A percentile compares a stretch with the other conserved stretches of the same genome.
These are phyloP conservation scores for Nomada ferruginata DNA, from an alignment of 2,888 invertebrate genomes.

Conservation along the genomic window DNA sequence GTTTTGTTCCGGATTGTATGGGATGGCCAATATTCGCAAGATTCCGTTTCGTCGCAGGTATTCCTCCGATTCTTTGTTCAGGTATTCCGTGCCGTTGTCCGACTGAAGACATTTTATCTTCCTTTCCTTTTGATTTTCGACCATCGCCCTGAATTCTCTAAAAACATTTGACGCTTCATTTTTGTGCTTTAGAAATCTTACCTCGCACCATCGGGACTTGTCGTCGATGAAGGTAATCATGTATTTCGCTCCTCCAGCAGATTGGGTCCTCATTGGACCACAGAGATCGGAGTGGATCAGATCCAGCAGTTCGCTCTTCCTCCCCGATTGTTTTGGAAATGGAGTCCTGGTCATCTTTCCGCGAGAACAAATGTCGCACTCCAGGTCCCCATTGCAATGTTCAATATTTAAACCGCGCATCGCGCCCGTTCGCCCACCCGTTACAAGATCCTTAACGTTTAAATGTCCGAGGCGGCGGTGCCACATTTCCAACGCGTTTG, in stretches of 20 bases:
- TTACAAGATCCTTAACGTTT: background rate
- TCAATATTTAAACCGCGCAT: background rate
- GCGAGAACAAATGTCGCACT: slow-evolving; percentile 2
- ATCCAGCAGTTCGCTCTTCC: background rate
- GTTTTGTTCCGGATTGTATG: slow-evolving; percentile 21
- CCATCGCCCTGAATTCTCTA: slow-evolving; percentile 5
- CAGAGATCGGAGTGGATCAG: background rate
- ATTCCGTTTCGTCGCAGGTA: slow-evolving; percentile 3
- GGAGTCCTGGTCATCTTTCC: slow-evolving; percentile 5
- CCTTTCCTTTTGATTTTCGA: slow-evolving; percentile 3
- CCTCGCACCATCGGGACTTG: background rate
- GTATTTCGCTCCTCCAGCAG: background rate
- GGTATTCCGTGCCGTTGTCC: slow-evolving; percentile 6
- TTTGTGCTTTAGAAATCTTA: background rate
- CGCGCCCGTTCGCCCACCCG: background rate
- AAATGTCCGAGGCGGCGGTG: background rate
- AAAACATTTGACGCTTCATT: background rate
- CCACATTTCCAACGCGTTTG: no score
- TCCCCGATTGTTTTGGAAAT: background rate
- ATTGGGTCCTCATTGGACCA: background rate
- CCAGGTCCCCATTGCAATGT: background rate
- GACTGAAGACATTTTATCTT: slow-evolving; percentile 9
- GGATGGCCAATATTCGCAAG: background rate
- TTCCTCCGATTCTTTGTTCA: background rate
- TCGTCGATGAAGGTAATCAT: background rate